These are phyloP conservation scores for Xenopus borealis DNA, from an alignment of 2,113 vertebrate species.

Conservation along the genomic window DNA sequence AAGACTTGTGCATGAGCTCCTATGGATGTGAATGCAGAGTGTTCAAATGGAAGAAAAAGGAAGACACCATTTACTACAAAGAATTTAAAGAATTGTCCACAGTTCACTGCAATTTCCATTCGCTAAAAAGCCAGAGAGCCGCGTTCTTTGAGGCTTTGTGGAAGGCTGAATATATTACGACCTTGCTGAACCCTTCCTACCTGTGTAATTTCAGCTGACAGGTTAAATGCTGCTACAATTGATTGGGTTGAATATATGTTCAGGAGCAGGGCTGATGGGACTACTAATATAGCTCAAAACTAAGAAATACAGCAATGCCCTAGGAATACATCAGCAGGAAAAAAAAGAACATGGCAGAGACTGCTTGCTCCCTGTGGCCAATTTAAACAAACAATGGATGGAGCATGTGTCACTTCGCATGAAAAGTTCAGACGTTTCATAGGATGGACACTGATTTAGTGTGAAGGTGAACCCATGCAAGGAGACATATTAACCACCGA, in stretches of 20 bases:
- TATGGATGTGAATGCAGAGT: too few species aligned
- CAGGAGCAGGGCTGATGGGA: slow-evolving; percentile 63
- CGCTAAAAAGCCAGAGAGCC: slow-evolving; percentile 45
- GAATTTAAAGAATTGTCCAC: background rate
- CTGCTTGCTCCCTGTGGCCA: slow-evolving; percentile 63
- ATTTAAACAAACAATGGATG: slow-evolving; percentile 56
- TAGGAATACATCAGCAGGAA: slow-evolving; percentile 57
- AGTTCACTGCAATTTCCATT: slow-evolving; percentile 3
- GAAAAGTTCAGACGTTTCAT: slow-evolving; percentile 9
- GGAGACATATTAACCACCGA: too few species aligned
- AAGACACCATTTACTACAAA: background rate
- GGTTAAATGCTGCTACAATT: slow-evolving; percentile 67
- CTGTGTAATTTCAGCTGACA: slow-evolving; percentile 65
- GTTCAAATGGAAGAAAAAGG: background rate
- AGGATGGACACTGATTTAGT: too few species aligned
- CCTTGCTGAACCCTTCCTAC: slow-evolving; percentile 61
- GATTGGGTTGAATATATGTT: slow-evolving; percentile 68
- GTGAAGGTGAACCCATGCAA: too few species aligned
- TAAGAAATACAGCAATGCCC: slow-evolving; percentile 62
- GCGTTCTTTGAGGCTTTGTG: slow-evolving; percentile 45
- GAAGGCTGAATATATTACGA: slow-evolving; percentile 57
- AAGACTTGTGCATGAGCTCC: too few species aligned
- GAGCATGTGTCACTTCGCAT: slow-evolving; percentile 56
- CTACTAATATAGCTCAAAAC: slow-evolving; percentile 60
- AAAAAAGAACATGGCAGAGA: slow-evolving; percentile 60